phyloP scores from a whole-genome alignment of 2,797 vertebrate species.

The Parotocinclus haroldoi region DNA sequence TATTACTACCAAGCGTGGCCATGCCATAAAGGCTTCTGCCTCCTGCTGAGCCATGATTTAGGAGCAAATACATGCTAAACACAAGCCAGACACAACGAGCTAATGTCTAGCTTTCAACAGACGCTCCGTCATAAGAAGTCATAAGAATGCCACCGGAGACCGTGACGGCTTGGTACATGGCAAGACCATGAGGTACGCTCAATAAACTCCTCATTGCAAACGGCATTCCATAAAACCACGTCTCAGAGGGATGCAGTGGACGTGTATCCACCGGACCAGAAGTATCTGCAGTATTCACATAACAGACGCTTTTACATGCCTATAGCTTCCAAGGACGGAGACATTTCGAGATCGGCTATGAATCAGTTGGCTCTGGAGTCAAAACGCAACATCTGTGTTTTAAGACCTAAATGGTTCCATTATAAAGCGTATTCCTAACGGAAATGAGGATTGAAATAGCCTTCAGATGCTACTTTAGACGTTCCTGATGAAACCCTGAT shows the following conservation, averaged over 20 bases:
- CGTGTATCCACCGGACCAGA: neutral
- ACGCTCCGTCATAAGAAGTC: conserved; percentile 5
- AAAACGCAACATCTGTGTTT: conserved; percentile 27
- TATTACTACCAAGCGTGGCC: too few species aligned
- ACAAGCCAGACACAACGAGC: neutral
- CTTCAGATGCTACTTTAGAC: neutral
- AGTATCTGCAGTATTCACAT: neutral
- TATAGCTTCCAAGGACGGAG: too few species aligned
- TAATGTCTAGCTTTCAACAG: neutral
- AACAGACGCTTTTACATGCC: neutral
- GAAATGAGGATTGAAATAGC: neutral
- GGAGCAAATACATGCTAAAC: too few species aligned
- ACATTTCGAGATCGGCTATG: neutral
- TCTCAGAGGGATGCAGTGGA: neutral
- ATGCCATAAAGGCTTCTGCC: too few species aligned
- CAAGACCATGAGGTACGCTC: neutral
- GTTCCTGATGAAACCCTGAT: neutral
- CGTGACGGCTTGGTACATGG: neutral
- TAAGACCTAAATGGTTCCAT: conserved; percentile 3
- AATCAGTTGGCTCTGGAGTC: neutral
- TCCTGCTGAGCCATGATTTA: too few species aligned
- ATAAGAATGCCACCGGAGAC: neutral
- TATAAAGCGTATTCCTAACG: neutral
- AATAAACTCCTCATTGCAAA: conserved; percentile 19
- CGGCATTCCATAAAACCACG: conserved; percentile 4